phyloP scores from a whole-genome alignment of 2,797 vertebrate species.

The Dryobates pubescens region DNA sequence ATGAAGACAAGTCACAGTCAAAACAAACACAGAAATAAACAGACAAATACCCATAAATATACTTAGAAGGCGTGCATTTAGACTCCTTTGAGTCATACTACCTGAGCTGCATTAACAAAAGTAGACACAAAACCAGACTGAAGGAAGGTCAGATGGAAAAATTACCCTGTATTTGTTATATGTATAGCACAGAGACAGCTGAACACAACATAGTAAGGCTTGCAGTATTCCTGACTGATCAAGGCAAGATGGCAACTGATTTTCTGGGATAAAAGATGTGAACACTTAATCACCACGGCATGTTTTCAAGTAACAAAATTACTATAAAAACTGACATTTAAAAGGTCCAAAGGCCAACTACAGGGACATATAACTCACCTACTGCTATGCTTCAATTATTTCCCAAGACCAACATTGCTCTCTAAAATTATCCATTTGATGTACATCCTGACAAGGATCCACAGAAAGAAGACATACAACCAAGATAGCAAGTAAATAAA shows the following conservation, averaged over 20 bases:
- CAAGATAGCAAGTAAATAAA: slow-evolving; percentile 69
- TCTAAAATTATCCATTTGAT: slow-evolving; percentile 73
- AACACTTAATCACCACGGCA: slow-evolving; percentile 60
- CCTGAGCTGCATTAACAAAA: slow-evolving; percentile 52
- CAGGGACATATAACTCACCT: slow-evolving; percentile 70
- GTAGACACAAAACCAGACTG: slow-evolving; percentile 55
- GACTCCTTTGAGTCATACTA: slow-evolving; percentile 34
- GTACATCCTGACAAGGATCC: slow-evolving; percentile 69
- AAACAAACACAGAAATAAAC: slow-evolving; percentile 22
- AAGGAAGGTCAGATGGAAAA: slow-evolving; percentile 33
- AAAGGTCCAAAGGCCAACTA: slow-evolving; percentile 64
- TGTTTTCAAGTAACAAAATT: slow-evolving; percentile 58
- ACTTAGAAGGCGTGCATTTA: slow-evolving; percentile 44
- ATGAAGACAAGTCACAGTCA: slow-evolving; percentile 6
- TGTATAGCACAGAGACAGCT: slow-evolving; percentile 1
- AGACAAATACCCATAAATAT: slow-evolving; percentile 40
- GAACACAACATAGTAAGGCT: slow-evolving; percentile 61
- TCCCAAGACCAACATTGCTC: slow-evolving; percentile 68
- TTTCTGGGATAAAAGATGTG: slow-evolving; percentile 60
- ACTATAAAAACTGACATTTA: slow-evolving; percentile 66
- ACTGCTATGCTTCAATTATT: slow-evolving; percentile 71
- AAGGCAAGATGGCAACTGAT: slow-evolving; percentile 47
- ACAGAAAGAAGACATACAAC: slow-evolving; percentile 70
- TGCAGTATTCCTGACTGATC: slow-evolving; percentile 56
- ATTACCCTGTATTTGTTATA: slow-evolving; percentile 24